Base-by-base conservation (phyloP, 2,888 invertebrate genomes). In the Seladonia tumulorum region DNA sequence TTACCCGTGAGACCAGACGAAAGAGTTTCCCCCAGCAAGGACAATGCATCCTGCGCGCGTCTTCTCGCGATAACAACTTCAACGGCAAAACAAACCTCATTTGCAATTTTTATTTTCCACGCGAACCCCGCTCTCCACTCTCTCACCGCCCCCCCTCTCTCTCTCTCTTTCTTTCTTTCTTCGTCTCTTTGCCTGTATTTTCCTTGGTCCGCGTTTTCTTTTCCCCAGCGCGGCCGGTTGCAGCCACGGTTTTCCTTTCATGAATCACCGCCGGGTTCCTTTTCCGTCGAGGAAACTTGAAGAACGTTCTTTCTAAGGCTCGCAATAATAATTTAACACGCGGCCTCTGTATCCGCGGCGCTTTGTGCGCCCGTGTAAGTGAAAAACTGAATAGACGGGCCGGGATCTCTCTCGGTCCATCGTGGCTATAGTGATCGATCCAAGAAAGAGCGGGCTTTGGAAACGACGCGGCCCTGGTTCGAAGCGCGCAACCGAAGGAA, bases 61-160 rank as follows among this genome's bases (percentile, higher is more conserved):
- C 79, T 60, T 72, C 42, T 16, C 71, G 72, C 73, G 83, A 83
- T 84, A 84, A 73, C 77, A 74, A 77, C 77, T 45, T 83, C 77
- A 74, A 70, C 71, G 49, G 39, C 73, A 68, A 82, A 74, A 83
- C 68, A 73, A 72, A 70, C 42, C 77, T 77, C 72, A 68, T 83
- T 78, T 76, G 83, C 83, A 76, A 82, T 78, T 84, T 84, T 78
- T 77, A 83, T 84, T 74, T 70, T 12, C 12, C 16, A 57, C 25
- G 16, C 18, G 2, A 66, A 39, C 45, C 42, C 49, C 53, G 39
- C n/a, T 35, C 14, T 49, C 14, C 1, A n/a, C 7, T 18, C 14
- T 5, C 29, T 2, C n/a, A n/a, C n/a, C n/a, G n/a, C 25, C 29
- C 10, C 5, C 10, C 10, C 25, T 7, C 39, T 22, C 22, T 8